Conservation (phyloP, 1,140 invertebrate genomes). For the Drosophila pallidifrons region DNA sequence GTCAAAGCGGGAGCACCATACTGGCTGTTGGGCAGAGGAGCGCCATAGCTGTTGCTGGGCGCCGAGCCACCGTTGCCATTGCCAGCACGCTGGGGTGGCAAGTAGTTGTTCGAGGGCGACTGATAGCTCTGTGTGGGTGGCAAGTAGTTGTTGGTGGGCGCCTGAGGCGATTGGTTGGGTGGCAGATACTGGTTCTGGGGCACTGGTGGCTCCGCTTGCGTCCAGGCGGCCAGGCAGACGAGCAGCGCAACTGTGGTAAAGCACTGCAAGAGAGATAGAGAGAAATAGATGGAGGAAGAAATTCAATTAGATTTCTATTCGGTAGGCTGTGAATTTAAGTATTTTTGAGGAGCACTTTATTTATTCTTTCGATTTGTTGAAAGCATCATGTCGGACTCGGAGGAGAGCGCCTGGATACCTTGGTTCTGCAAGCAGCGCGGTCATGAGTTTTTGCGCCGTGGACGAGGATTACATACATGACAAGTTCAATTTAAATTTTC, state of each 20-base stretch:
- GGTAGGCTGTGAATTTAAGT: neutral
- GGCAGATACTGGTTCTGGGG: slow-evolving; percentile 87
- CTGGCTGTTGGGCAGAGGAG: slow-evolving; percentile 78
- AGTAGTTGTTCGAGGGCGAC: slow-evolving; percentile 73
- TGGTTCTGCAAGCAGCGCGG: slow-evolving; percentile 77
- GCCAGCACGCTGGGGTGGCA: slow-evolving; percentile 73
- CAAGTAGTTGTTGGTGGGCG: slow-evolving; percentile 79
- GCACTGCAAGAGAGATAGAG: slow-evolving; percentile 48
- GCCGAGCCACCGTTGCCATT: slow-evolving; percentile 62
- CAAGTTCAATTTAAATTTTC: slow-evolving; percentile 72
- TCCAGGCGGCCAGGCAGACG: slow-evolving; percentile 77
- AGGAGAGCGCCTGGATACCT: slow-evolving; percentile 68
- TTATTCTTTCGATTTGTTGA: neutral
- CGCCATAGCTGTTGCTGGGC: slow-evolving; percentile 85
- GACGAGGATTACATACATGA: slow-evolving; percentile 76
- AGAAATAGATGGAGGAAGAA: neutral
- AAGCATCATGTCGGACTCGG: slow-evolving; percentile 62
- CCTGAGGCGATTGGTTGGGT: slow-evolving; percentile 83
- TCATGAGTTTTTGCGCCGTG: slow-evolving; percentile 70
- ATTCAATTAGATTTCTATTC: neutral
- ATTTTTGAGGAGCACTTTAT: neutral
- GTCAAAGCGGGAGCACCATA: slow-evolving; percentile 85
- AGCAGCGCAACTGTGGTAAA: slow-evolving; percentile 82
- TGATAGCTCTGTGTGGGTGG: slow-evolving; percentile 77
- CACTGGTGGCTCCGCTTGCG: slow-evolving; percentile 84